Evolutionary conservation across 2,113 vertebrate species (phyloP).

Genomic region (Noctilio leporinus): DNA sequence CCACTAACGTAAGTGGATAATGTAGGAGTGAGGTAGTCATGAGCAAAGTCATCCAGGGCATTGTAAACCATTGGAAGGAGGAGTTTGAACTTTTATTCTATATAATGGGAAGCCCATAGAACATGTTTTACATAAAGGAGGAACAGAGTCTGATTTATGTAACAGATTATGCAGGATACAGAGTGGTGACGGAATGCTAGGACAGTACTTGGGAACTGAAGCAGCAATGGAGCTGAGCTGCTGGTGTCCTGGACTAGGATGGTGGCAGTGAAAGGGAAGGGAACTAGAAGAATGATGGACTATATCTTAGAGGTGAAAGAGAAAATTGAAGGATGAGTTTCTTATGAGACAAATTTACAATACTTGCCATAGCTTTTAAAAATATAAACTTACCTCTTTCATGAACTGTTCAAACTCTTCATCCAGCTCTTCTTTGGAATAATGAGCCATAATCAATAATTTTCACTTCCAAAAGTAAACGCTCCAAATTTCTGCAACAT

Average conservation of each 20-base stretch:
- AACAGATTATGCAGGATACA: not conserved
- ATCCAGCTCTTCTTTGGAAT: slow-evolving; percentile 89
- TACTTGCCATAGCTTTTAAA: not conserved
- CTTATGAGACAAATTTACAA: not conserved
- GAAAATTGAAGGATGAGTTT: not conserved
- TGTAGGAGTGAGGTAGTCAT: not conserved
- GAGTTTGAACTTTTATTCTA: not conserved
- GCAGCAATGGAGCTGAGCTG: not conserved
- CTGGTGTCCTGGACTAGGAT: not conserved
- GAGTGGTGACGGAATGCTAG: not conserved
- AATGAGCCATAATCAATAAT: slow-evolving; percentile 80
- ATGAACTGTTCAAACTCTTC: slow-evolving; percentile 94
- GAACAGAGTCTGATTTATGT: not conserved
- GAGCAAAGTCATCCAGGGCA: not conserved
- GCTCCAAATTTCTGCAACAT: not conserved
- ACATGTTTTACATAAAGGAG: not conserved
- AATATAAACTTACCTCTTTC: slow-evolving; percentile 86
- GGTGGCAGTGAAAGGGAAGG: not conserved
- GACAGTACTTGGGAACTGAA: not conserved
- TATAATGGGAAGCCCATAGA: not conserved
- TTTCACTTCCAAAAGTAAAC: slow-evolving; percentile 45
- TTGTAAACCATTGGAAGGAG: not conserved
- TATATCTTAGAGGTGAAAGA: not conserved
- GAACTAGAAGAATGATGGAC: not conserved
- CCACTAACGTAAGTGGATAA: not conserved